A percentile compares a stretch with the other conserved stretches of the same genome.
Conservation (phyloP, 2,888 invertebrate genomes). For the Scaptomyza reducta region DNA sequence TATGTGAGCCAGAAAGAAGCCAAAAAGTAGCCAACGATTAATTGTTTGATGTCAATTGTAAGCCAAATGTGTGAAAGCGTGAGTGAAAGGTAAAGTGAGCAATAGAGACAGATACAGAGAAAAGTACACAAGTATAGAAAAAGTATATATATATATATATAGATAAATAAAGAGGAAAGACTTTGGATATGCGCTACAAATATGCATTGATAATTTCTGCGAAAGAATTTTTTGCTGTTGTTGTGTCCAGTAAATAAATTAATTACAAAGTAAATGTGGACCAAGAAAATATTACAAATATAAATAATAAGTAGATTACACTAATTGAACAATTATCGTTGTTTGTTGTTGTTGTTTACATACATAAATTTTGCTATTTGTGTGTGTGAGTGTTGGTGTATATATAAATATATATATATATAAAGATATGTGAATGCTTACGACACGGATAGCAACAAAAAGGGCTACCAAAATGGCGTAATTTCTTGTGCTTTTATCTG, state of each 20-base stretch:
- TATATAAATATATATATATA: conserved; percentile 16
- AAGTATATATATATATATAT: conserved; percentile 1
- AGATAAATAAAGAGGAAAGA: conserved; percentile 7
- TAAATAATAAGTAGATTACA: conserved; percentile 76
- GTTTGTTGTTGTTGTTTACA: conserved; percentile 47
- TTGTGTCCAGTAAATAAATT: conserved; percentile 55
- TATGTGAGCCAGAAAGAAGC: conserved; percentile 63
- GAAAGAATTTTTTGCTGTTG: conserved; percentile 13
- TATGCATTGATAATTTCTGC: conserved; percentile 39
- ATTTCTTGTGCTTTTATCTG: conserved; percentile 13
- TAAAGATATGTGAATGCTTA: conserved; percentile 16
- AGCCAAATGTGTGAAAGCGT: conserved; percentile 76
- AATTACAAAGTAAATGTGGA: conserved; percentile 66
- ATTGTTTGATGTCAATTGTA: conserved; percentile 66
- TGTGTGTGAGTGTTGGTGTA: conserved; percentile 28
- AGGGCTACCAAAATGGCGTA: conserved; percentile 48
- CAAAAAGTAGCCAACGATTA: conserved; percentile 49
- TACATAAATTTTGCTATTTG: conserved; percentile 61
- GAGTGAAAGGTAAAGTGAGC: conserved; percentile 53
- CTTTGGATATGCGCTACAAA: conserved; percentile 40
- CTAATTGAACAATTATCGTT: conserved; percentile 70
- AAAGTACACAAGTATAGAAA: conserved; percentile 29
- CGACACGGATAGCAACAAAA: conserved; percentile 24
- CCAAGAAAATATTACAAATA: conserved; percentile 70
- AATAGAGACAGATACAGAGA: conserved; percentile 51